Conservation (phyloP, 2,888 invertebrate species). For the Caenorhabditis sp. region DNA sequence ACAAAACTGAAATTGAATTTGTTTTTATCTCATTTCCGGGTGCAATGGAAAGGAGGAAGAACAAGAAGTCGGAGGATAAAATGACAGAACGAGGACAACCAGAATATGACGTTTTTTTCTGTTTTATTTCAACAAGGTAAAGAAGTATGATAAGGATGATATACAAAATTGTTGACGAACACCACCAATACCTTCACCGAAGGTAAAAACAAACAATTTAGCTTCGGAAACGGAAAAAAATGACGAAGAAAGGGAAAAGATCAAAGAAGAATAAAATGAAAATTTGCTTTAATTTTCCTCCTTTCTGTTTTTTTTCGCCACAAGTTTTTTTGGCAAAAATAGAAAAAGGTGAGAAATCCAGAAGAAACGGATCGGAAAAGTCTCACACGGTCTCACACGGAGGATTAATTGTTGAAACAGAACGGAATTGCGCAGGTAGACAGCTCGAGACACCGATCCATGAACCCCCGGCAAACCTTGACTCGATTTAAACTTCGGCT, state of each 20-base stretch:
- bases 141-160: background rate
- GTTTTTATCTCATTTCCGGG: background rate
- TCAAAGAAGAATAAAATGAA: background rate
- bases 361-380: background rate
- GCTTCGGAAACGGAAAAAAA: background rate
- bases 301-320: background rate
- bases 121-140: conserved; percentile 3
- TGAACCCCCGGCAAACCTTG: conserved; percentile 12
- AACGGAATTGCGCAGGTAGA: background rate
- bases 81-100: background rate
- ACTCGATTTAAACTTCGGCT: conserved; percentile 38
- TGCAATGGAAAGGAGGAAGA: background rate
- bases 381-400: conserved; percentile 16
- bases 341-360: conserved; percentile 1
- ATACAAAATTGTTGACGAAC: too few relatives aligned
- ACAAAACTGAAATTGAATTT: conserved; percentile 21
- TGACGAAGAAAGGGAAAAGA: too few relatives aligned
- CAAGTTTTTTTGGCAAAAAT: too few relatives aligned
- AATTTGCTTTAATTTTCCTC: background rate
- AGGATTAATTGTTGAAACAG: conserved; percentile 18
- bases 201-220: background rate
- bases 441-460: conserved; percentile 9
- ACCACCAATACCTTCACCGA: background rate
- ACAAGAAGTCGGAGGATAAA: conserved; percentile 9
- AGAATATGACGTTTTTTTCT: conserved; percentile 1